Evolutionary conservation across 2,797 vertebrate genomes (phyloP).

Genomic region (Sternotherus odoratus): DNA sequence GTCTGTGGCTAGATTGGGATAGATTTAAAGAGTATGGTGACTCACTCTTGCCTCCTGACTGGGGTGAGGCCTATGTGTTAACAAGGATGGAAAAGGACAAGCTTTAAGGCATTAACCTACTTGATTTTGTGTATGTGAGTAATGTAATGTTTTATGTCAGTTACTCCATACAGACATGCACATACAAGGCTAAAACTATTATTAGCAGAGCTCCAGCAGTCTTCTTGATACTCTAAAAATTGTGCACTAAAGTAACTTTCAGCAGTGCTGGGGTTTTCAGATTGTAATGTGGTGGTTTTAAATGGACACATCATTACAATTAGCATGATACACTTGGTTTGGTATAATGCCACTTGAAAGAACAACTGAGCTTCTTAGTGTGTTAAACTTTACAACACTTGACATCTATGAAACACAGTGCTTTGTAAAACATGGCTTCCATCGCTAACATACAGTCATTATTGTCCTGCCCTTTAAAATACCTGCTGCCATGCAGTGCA

Average conservation of each 20-base stretch:
- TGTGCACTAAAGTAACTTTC: neutral
- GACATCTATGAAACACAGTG: neutral
- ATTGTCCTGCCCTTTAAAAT: neutral
- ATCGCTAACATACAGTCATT: neutral
- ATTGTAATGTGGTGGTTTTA: neutral
- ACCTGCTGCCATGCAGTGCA: neutral
- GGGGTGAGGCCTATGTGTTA: neutral
- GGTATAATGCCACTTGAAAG: neutral
- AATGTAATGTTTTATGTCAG: neutral
- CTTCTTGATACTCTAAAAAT: neutral
- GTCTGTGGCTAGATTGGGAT: rapidly evolving
- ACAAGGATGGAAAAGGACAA: neutral
- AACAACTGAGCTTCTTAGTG: neutral
- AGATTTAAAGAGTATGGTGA: neutral
- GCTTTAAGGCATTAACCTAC: neutral
- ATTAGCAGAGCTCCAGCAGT: neutral
- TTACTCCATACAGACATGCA: neutral
- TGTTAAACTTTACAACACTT: neutral
- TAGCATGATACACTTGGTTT: neutral
- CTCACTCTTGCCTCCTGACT: neutral
- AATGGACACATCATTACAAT: neutral
- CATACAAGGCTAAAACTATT: neutral
- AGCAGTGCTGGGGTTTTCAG: neutral
- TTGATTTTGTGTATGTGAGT: neutral
- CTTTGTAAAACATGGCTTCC: constrained; percentile 18